Evolutionary conservation across 2,888 invertebrate species (phyloP), one percentile per base, ranked within the genome.

Genomic region (Athalia cordata): DNA sequence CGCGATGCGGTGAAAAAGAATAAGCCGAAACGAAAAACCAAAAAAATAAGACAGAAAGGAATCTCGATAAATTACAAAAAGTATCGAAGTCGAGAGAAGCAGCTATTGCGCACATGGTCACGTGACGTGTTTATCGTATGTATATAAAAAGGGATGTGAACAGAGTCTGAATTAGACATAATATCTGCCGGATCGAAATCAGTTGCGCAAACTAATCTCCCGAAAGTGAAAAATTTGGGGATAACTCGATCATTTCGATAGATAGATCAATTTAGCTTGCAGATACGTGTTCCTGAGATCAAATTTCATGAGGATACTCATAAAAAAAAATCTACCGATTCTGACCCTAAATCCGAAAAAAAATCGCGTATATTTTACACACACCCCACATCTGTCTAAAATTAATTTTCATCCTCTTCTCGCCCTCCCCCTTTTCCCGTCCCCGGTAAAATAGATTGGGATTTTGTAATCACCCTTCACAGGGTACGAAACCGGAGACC

Each of bases 401-500:
- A 59, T 72, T 57, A 68, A 68, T 72, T 72, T 59, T 59, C 57
- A 72, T 72, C 13, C 29, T 47, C 57, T 72, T 72, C 15, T n/a
- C 47, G 45, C 59, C n/a, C n/a, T 52, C 11, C 11, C 11, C 3
- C 11, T 52, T 3, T 52, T 55, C 4, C 7, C 9, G 3, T 0
- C 9, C 45, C 59, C 72, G 13, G 57, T 62, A 59, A 59, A 59
- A 72, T 59, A 59, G 72, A 72, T 72, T 47, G 72, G 47, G 72
- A 72, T 47, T 72, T 72, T 72, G 47, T 72, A 72, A 72, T 72
- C 72, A 72, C 72, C 72, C 72, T 72, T 72, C 72, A 57, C 72
- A 29, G 45, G 72, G 72, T 57, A 72, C 72, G 29, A 72, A 72
- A 59, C 72, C 72, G 9, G 59, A 59, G 72, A 72, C 72, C 57